Evolutionary conservation across 1,140 invertebrate genomes (phyloP), one percentile per base, ranked within the genome.

Genomic region (Diprion similis): DNA sequence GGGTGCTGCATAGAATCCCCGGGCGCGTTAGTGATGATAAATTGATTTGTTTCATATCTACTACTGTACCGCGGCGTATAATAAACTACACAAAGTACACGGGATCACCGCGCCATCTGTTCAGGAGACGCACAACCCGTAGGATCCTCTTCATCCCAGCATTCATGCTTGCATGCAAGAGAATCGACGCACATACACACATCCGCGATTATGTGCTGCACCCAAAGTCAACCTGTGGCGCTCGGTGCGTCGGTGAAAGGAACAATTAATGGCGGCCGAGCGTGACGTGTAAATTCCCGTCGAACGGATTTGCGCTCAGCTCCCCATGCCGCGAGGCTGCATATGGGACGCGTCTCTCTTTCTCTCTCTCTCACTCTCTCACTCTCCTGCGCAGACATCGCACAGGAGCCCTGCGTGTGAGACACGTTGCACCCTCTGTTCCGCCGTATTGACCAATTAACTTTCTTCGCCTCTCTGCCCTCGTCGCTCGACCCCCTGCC

Each of bases 201-300:
- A 9, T 8, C 8, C 51, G n/a, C 11, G 51, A 17, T 37, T 59
- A 59, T 17, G 51, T 59, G 51, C 51, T 13, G 51, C 51, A 59
- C 9, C 11, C 6, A 17, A 17, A 59, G 51, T 59, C 51, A 59
- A 59, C 51, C 51, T 59, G 51, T 59, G 51, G 51, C 51, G 51
- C n/a, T 59, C 51, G 51, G 51, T 37, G 24, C 11, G 11, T 59
- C 51, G 8, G 51, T 59, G 51, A 59, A 17, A 17, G 24, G 51
- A 59, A 59, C 51, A 59, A 59, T 59, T 59, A 59, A 59, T 59
- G 51, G 51, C n/a, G 51, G 51, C 51, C 11, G n/a, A 59, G 51
- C 51, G 51, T 59, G 51, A 59, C 51, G 51, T 59, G 51, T 59
- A 59, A 59, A 59, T 15, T 59, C 11, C 11, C 51, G 11, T 15